Evolutionary conservation across 2,797 vertebrate genomes (phyloP), one percentile per base, ranked within the genome.

Genomic region (Loris lydekkerianus): DNA sequence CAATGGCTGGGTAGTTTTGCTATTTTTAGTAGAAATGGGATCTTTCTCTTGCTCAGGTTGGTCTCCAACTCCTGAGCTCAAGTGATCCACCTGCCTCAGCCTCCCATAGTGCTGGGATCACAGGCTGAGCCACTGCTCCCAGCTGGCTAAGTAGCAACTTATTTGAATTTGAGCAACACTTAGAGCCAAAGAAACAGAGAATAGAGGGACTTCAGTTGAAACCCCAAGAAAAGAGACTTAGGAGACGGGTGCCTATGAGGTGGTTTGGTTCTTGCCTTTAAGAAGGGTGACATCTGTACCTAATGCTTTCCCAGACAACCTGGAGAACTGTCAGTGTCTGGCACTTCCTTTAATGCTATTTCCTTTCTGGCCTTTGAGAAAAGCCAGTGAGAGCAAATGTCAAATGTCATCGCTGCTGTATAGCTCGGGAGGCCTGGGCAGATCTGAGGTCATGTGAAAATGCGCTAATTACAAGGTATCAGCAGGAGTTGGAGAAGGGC

Each of bases 171-270:
- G 88, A 92, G 7, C 34, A 60, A 49, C 1, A 67, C 58, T 60
- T n/a, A 86, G 86, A 96, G 23, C n/a, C 81, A 61, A 80, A 86
- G 75, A 91, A 7, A 86, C 84, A 91, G 70, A 73, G 18, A 73
- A 14, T 10, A 67, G 21, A 58, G n/a, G 43, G 43, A 40, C 31
- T 65, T 75, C 43, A 34, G 29, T n/a, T 53, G 60, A 91, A 91
- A 72, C 14, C 21, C 34, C 40, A 65, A 56, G 69, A 67, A 88
- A 94, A 91, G 17, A 40, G n/a, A 21, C 40, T 11, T 3, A 70
- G 58, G 63, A 92, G 43, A 15, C 5, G 29, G 34, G 5, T 34
- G 61, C 10, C 53, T 46, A 58, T 56, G 56, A 40, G 84, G 29
- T 63, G 65, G 18, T 60, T 34, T 53, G 21, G n/a, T 7, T 86